These are phyloP conservation scores for Speoplatyrhinus poulsoni DNA, from an alignment of 2,113 vertebrate genomes.

Conservation along the genomic window DNA sequence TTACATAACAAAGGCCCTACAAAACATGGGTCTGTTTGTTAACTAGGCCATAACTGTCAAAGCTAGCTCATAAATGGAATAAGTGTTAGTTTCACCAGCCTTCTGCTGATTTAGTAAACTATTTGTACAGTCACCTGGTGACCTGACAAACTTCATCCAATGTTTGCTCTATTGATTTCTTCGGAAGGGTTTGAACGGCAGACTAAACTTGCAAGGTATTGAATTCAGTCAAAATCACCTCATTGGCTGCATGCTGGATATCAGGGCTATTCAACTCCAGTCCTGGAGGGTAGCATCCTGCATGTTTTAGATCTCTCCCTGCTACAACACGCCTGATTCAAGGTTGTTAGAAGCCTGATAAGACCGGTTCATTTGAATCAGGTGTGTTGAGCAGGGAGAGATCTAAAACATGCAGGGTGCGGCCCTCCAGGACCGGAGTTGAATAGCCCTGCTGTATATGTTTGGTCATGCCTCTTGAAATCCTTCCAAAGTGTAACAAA, in stretches of 20 bases:
- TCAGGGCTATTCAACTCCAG: too few species aligned
- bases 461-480: neutral
- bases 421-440: too few species aligned
- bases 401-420: too few species aligned
- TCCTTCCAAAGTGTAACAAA: neutral
- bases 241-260: neutral
- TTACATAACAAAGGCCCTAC: neutral
- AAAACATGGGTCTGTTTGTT: constrained; percentile 10
- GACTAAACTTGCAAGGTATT: constrained; percentile 33
- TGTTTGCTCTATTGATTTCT: constrained; percentile 33
- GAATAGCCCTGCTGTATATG: neutral
- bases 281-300: too few species aligned
- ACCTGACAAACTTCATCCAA: constrained; percentile 32
- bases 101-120: constrained; percentile 11
- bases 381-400: too few species aligned
- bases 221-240: constrained; percentile 2
- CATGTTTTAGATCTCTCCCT: too few species aligned
- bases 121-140: neutral
- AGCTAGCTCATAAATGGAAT: neutral
- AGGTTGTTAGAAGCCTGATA: too few species aligned
- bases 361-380: too few species aligned
- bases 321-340: too few species aligned
- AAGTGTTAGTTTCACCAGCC: constrained; percentile 17
- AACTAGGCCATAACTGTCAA: constrained; percentile 9
- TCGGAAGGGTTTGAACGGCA: neutral